Evolutionary conservation across 2,888 invertebrate genomes (phyloP), one percentile per base, ranked within the genome.

Genomic region (Neria commutata): DNA sequence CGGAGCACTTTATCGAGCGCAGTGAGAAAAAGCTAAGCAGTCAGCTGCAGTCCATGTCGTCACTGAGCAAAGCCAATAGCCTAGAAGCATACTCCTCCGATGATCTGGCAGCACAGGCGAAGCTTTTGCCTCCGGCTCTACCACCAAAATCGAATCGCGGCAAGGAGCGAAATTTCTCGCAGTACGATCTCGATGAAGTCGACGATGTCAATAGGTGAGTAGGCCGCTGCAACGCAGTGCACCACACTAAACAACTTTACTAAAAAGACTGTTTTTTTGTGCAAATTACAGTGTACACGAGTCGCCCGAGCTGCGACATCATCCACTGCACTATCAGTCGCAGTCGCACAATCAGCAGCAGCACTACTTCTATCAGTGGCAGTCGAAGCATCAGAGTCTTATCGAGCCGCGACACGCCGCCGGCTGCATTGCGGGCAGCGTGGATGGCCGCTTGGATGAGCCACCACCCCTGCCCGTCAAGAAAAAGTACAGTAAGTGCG

Each of bases 391-490:
- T 61, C 77, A 76, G 63, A 82, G 82, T 64, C 65, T 82, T 11
- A 81, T 81, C n/a, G 81, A 80, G 46, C 73, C 79, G 1, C 66
- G 73, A 14, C 74, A 71, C 11, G 64, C 65, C 10, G 68, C 62
- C 16, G 66, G 68, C 19, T 56, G 65, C 26, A 47, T 73, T 54
- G 69, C 67, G n/a, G 72, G 67, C 34, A 75, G 78, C 56, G 63
- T 66, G 16, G 21, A 8, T n/a, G 53, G 45, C 29, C 26, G 10
- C 16, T 19, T n/a, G 56, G 89, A 89, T 69, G 85, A 87, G 76
- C 92, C 95, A 64, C 96, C 96, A 63, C 96, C 96, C 51, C 84
- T 96, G 66, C 96, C 96, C 42, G 89, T 91, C 47, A 96, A 96
- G 85, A 95, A 95, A 83, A 91, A 92, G 83, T 92, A 96, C 86